Percentiles rank a stretch among this genome's conserved stretches.
Evolutionary conservation across 2,888 invertebrate species (phyloP).

Genomic region (Microplitis manilae): DNA sequence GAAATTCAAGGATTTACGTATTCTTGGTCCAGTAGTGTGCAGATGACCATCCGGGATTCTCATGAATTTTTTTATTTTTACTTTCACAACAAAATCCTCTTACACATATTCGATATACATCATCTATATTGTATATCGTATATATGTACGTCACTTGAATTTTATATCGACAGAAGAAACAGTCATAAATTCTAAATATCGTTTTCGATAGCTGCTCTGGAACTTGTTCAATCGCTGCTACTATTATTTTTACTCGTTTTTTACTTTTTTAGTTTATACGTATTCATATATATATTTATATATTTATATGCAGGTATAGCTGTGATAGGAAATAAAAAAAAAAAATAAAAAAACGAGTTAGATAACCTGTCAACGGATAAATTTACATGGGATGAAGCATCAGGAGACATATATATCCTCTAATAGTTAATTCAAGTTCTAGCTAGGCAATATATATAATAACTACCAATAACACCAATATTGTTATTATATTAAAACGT

Average conservation of each 20-base stretch:
- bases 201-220: not conserved
- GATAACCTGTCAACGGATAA: not conserved
- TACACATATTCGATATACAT: not conserved
- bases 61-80: not conserved
- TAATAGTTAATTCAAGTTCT: no score
- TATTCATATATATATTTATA: not conserved
- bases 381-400: not conserved
- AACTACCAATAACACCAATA: no score
- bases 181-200: conserved; percentile 7
- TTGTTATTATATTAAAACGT: no score
- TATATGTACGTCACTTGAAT: conserved; percentile 3
- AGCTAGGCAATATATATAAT: no score
- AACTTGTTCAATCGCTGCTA: conserved; percentile 6
- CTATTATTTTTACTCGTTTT: conserved; percentile 4
- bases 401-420: no score
- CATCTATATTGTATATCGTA: not conserved
- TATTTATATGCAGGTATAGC: not conserved
- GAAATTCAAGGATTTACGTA: conserved; percentile 48
- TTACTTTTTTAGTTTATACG: not conserved
- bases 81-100: no score
- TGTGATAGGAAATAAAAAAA: not conserved
- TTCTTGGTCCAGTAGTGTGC: conserved; percentile 20
- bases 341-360: not conserved
- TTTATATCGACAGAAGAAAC: not conserved
- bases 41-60: conserved; percentile 28